phyloP scores from a whole-genome alignment of 2,888 invertebrate genomes.

The Dysmachus trigonus region DNA sequence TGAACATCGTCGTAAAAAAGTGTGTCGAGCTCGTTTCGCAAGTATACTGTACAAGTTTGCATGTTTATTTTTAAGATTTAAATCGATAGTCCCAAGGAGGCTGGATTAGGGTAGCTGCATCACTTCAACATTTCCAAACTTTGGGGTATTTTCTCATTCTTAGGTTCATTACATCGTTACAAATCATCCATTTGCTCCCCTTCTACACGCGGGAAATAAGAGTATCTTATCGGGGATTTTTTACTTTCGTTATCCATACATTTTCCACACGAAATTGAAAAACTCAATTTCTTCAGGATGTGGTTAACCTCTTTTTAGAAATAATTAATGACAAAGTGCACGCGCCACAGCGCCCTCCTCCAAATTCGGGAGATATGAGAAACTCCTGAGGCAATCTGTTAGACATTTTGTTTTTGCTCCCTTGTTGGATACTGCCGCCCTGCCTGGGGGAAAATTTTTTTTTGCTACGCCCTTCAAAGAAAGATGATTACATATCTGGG shows the following conservation, averaged over 20 bases:
- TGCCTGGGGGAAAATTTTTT: background rate
- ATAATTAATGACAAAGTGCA: background rate
- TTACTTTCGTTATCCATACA: background rate
- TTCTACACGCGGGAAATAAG: background rate
- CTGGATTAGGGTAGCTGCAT: background rate
- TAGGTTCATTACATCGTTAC: background rate
- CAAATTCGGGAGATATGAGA: background rate
- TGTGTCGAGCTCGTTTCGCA: background rate
- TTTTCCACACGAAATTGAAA: background rate
- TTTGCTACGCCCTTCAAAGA: background rate
- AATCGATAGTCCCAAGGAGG: background rate
- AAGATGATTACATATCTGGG: background rate
- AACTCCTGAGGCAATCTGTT: background rate
- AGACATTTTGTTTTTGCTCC: background rate
- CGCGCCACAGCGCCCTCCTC: background rate
- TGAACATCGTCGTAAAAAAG: background rate
- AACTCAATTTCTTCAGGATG: background rate
- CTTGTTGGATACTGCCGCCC: background rate
- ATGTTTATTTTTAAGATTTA: constrained; percentile 18
- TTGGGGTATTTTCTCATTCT: background rate
- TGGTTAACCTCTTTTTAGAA: background rate
- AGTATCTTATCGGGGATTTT: background rate
- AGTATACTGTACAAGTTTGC: background rate
- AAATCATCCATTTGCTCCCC: background rate
- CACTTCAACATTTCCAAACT: background rate